phyloP scores from a whole-genome alignment of 1,140 invertebrate species.

The Psix sp. region DNA sequence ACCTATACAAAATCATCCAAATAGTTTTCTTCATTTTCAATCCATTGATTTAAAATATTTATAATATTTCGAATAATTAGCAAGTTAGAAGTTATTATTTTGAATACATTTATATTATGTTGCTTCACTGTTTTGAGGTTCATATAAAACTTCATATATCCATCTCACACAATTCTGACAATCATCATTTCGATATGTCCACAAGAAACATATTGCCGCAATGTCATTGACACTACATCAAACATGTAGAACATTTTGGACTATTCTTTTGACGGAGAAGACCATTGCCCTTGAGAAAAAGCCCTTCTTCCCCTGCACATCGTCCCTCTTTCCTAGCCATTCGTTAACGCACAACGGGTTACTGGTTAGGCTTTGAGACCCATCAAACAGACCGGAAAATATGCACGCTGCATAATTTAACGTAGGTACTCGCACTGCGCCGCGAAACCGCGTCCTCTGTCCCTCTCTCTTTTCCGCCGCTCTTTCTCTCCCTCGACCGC shows the following conservation, averaged over 20 bases:
- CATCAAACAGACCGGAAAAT: constrained; percentile 77
- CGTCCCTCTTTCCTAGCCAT: constrained; percentile 68
- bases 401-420: constrained; percentile 76
- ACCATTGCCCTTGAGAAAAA: constrained; percentile 58
- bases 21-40: too few relatives aligned
- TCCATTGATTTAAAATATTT: too few relatives aligned
- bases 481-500: constrained; percentile 34
- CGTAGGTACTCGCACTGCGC: constrained; percentile 62
- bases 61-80: too few relatives aligned
- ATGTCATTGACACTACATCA: constrained; percentile 48
- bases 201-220: constrained; percentile 12
- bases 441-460: constrained; percentile 52
- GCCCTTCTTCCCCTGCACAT: constrained; percentile 55
- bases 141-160: too few relatives aligned
- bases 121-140: too few relatives aligned
- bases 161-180: too few relatives aligned
- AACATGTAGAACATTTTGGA: constrained; percentile 53
- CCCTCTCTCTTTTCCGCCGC: constrained; percentile 29
- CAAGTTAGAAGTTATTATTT: too few relatives aligned
- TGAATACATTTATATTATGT: too few relatives aligned
- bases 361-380: constrained; percentile 74
- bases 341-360: constrained; percentile 65
- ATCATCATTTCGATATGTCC: too few relatives aligned
- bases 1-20: too few relatives aligned
- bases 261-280: constrained; percentile 59